phyloP scores from a whole-genome alignment of 2,113 vertebrate species.

The Smithornis capensis region DNA sequence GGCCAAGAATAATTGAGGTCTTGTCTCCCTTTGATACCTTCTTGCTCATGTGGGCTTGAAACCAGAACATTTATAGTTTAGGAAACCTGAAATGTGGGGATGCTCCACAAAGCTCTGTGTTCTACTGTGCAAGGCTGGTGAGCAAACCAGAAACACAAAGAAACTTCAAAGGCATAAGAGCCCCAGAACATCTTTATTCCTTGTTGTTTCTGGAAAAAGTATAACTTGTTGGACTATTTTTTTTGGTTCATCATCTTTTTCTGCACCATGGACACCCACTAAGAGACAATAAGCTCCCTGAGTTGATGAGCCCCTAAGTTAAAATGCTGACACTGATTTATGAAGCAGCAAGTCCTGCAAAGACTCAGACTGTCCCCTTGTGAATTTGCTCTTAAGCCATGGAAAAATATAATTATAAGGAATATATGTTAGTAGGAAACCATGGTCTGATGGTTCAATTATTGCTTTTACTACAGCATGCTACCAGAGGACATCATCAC shows the following conservation, averaged over 20 bases:
- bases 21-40: not conserved
- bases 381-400: constrained; percentile 18
- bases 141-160: constrained; percentile 7
- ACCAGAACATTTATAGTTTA: not conserved
- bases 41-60: not conserved
- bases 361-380: not conserved
- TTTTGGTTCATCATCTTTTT: not conserved
- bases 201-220: not conserved
- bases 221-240: not conserved
- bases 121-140: not conserved
- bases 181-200: not conserved
- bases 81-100: not conserved
- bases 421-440: constrained; percentile 3
- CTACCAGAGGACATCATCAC: not conserved
- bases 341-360: not conserved
- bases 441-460: constrained; percentile 13
- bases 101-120: not conserved
- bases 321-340: constrained; percentile 29
- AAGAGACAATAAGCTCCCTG: not conserved
- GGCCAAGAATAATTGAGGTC: not conserved
- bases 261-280: not conserved
- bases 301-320: not conserved
- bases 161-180: not conserved
- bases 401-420: constrained; percentile 41
- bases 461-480: not conserved